Conservation (phyloP, 2,113 vertebrate species). For the Psephotus haematonotus region DNA sequence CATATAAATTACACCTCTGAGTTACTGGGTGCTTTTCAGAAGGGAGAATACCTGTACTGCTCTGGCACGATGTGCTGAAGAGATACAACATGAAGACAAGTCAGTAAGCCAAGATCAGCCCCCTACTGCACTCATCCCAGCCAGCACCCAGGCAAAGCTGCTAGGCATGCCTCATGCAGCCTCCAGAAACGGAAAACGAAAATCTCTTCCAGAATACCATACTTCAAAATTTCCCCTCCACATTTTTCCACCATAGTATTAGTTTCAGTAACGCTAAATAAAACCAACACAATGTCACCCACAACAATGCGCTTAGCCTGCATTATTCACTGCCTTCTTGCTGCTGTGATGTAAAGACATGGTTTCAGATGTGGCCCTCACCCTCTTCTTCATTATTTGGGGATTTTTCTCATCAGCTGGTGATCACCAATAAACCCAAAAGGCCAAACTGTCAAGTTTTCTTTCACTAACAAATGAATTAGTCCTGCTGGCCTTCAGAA, state of each 20-base stretch:
- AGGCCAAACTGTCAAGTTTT: not conserved
- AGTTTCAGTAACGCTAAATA: not conserved
- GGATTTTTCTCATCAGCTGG: not conserved
- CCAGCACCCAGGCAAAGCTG: not conserved
- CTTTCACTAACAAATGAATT: not conserved
- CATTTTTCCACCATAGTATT: not conserved
- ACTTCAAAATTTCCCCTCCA: not conserved
- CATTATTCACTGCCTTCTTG: not conserved
- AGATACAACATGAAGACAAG: not conserved
- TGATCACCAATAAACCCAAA: not conserved
- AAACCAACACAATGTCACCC: not conserved
- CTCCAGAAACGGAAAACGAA: not conserved
- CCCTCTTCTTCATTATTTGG: not conserved
- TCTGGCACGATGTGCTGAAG: fast-evolving
- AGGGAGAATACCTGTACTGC: not conserved
- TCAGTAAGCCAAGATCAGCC: not conserved
- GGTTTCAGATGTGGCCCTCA: fast-evolving
- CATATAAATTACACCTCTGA: not conserved
- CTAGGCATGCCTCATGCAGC: fast-evolving
- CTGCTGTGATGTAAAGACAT: fast-evolving
- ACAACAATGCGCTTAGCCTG: fast-evolving
- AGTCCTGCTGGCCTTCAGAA: not conserved
- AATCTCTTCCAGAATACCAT: not conserved
- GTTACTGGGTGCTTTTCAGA: not conserved
- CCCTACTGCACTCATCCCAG: fast-evolving